Base-by-base conservation (phyloP, 2,113 vertebrate genomes). In the Guaruba guarouba region DNA sequence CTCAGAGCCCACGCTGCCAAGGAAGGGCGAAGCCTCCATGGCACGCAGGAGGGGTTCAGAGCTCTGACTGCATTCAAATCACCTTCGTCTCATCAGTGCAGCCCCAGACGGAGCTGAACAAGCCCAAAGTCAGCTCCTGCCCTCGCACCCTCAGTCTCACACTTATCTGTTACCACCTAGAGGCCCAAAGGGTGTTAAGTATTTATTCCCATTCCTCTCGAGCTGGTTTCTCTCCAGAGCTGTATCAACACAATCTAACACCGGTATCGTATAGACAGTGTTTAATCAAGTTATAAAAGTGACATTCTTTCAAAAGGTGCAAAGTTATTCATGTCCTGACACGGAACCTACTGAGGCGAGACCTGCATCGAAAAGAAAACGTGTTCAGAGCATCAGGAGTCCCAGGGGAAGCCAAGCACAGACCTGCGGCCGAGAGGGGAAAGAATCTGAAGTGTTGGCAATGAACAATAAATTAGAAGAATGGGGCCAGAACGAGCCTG, bases 261-360 rank as follows among this genome's bases (percentile, higher is more conserved):
- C 95, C 89, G 63, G 87, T 89, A 90, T 95, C 87, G 90, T 97
- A 97, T 92, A 95, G 96, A 96, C 95, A 96, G 96, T 96, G 96
- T 96, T 97, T 96, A 95, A 97, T 96, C 92, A 86, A 96, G 89
- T 96, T 97, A 96, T 90, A 97, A 96, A 93, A 94, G 96, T 96
- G 95, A 96, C 85, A 95, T 95, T 96, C 95, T 95, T 96, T 90
- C 84, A 94, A 96, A 95, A 97, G 96, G 96, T 97, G 97, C 97
- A 97, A 96, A 97, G 86, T 96, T 97, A 95, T 95, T 93, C 70
- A 93, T 44, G 88, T 93, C 92, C 49, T 82, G 70, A 96, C 92
- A 93, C 43, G 12, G 92, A 95, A 97, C 97, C 93, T 89, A 96
- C 78, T 29, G 69, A 96, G 91, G 82, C 68, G 23, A 94, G 57